Evolutionary conservation across 2,888 invertebrate genomes (phyloP).

Genomic region (Eupsilia transversa): DNA sequence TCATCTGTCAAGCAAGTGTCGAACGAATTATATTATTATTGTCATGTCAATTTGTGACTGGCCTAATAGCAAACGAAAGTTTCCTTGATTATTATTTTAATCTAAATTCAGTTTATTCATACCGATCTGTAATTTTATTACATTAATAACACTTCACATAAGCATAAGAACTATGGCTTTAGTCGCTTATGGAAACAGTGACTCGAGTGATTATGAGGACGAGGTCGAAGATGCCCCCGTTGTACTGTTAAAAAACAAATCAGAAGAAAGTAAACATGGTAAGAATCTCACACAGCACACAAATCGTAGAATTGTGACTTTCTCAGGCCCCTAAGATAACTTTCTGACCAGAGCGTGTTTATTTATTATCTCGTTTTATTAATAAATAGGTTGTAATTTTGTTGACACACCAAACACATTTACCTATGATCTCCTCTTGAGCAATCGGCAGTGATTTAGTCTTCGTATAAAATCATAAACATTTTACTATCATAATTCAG

Average conservation of each 20-base stretch:
- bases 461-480: not conserved
- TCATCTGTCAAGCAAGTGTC: no score
- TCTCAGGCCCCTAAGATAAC: no score
- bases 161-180: slow-evolving; percentile 88
- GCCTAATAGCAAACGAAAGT: no score
- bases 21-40: no score
- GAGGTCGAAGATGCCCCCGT: slow-evolving; percentile 70
- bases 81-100: not conserved
- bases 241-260: slow-evolving; percentile 71
- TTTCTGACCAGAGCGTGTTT: not conserved
- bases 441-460: not conserved
- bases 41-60: no score
- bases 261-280: slow-evolving; percentile 65
- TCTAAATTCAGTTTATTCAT: not conserved
- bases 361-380: not conserved
- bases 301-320: not conserved
- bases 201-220: slow-evolving; percentile 85
- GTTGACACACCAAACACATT: not conserved
- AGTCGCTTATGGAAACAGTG: slow-evolving; percentile 92
- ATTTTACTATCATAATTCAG: not conserved
- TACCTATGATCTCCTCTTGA: not conserved
- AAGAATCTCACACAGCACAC: not conserved
- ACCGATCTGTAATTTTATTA: not conserved
- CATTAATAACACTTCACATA: not conserved
- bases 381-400: no score